Conservation (phyloP, 2,797 vertebrate species). For the Lates japonicus region DNA sequence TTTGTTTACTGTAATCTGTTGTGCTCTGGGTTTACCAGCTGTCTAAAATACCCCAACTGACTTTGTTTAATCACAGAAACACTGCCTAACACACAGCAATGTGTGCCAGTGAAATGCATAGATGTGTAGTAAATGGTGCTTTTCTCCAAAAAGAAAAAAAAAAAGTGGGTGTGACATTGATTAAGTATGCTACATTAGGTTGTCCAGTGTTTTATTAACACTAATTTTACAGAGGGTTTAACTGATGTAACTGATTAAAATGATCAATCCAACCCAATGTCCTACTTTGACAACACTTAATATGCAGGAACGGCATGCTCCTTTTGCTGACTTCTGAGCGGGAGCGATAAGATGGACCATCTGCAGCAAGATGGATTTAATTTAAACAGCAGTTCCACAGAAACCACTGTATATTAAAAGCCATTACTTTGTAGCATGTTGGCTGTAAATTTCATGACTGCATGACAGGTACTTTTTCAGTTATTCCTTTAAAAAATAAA, state of each 20-base stretch:
- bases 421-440: constrained; percentile 4
- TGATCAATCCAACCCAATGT: constrained; percentile 23
- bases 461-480: not conserved
- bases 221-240: constrained; percentile 9
- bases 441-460: constrained; percentile 1
- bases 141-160: not conserved
- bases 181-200: not conserved
- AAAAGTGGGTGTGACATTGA: constrained; percentile 2
- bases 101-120: not conserved
- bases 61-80: not conserved
- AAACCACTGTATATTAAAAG: constrained; percentile 17
- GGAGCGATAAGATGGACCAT: not conserved
- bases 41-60: not conserved
- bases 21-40: not conserved
- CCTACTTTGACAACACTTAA: constrained; percentile 16
- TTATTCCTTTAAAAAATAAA: not conserved
- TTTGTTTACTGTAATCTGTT: not conserved
- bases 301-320: constrained; percentile 15
- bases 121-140: not conserved
- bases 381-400: not conserved
- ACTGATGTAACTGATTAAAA: constrained; percentile 13
- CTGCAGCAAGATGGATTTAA: constrained; percentile 11
- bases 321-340: constrained; percentile 4
- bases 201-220: constrained; percentile 10
- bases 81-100: not conserved